phyloP scores from a whole-genome alignment of 2,113 vertebrate species.

The Hemibagrus wyckioides region DNA sequence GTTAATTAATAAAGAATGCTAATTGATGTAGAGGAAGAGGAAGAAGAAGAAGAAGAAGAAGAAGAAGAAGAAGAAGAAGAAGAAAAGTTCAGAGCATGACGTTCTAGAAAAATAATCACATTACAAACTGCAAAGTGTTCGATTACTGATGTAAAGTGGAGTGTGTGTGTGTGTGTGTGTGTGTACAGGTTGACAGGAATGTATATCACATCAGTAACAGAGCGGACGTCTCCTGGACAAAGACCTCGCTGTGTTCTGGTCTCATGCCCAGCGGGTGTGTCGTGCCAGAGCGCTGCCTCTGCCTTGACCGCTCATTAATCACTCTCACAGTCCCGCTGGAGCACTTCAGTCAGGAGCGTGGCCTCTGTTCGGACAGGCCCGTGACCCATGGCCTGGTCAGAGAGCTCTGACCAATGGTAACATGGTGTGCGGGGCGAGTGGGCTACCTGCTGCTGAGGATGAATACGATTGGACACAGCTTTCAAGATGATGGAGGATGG shows the following conservation, averaged over 20 bases:
- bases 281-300: slow-evolving; percentile 40
- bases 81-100: not conserved
- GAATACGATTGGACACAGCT: slow-evolving; percentile 90
- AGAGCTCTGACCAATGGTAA: slow-evolving; percentile 77
- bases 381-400: slow-evolving; percentile 85
- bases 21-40: not conserved
- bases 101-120: not conserved
- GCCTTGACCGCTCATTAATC: slow-evolving; percentile 73
- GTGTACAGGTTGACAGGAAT: slow-evolving; percentile 56
- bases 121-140: not conserved
- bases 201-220: slow-evolving; percentile 57
- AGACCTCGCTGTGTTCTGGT: slow-evolving; percentile 53
- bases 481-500: slow-evolving; percentile 85
- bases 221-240: slow-evolving; percentile 47
- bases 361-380: slow-evolving; percentile 77
- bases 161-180: slow-evolving; percentile 44
- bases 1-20: not conserved
- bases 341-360: slow-evolving; percentile 77
- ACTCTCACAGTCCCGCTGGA: slow-evolving; percentile 72
- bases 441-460: slow-evolving; percentile 94
- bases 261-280: slow-evolving; percentile 64
- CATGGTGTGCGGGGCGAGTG: slow-evolving; percentile 74
- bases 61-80: not conserved
- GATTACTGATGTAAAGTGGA: not conserved
- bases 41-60: not conserved